Evolutionary conservation across 2,888 invertebrate genomes (phyloP), one percentile per base, ranked within the genome.

Genomic region (Pelosia muscerda): DNA sequence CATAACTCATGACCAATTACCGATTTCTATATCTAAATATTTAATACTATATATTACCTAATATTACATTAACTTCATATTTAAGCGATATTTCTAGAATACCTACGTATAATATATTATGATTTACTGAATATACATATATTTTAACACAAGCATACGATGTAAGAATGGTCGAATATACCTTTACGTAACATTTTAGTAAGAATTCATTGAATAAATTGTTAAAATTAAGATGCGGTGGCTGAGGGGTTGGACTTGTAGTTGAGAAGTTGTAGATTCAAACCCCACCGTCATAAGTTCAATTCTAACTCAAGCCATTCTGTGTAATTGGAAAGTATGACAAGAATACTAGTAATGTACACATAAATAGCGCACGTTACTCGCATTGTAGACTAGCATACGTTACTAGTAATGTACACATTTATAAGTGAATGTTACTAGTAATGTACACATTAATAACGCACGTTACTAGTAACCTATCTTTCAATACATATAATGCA

Each of bases 51-150:
- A 64, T 65, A 76, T 79, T 77, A 77, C 70, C 76, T 81, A 76
- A 77, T 54, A 81, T 79, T 74, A 81, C 67, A 74, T 81, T n/a
- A 81, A 79, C 77, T 74, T 78, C 70, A 73, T 80, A 80, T 75
- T 73, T 76, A 72, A 73, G 61, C 72, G 71, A 77, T 76, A 80
- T 72, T 78, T 49, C 75, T 81, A 78, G 78, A 78, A 79, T 79
- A 79, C 28, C 49, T 49, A 49, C n/a, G n/a, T n/a, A 73, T 76
- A 78, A 72, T 76, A 73, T 73, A 72, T 73, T 71, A 71, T 71
- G 77, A 77, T 74, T 74, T 74, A 72, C 79, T 79, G 77, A 77
- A 81, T 81, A 81, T 79, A 81, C 77, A 80, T 76, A 81, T 71
- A 67, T 22, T 63, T 75, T 75, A 68, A 73, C 73, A 65, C 73